These are phyloP conservation scores for Dromius quadrimaculatus DNA, from an alignment of 2,888 invertebrate genomes.

Conservation along the genomic window DNA sequence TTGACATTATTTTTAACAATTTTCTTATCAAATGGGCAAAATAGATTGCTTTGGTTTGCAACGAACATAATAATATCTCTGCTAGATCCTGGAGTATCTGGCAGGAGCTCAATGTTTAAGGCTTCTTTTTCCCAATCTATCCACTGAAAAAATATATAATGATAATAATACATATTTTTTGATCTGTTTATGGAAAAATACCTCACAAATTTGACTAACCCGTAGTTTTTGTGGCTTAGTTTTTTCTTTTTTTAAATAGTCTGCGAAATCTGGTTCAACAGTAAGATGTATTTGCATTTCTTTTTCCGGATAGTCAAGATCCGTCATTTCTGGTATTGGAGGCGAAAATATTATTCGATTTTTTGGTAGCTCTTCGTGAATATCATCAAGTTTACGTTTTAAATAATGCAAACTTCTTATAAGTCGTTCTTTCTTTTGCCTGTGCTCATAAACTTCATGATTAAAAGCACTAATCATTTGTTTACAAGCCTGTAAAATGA, in stretches of 20 bases:
- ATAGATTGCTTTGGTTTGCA: background rate
- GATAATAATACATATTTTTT: background rate
- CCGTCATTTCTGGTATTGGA: conserved; percentile 67
- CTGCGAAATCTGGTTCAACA: conserved; percentile 10
- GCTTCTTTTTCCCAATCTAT: conserved; percentile 12
- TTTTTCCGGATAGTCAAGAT: conserved; percentile 72
- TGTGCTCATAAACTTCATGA: conserved; percentile 63
- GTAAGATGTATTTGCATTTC: conserved; percentile 67
- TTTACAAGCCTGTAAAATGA: conserved; percentile 24
- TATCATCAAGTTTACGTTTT: conserved; percentile 65
- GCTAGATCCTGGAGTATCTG: conserved; percentile 12
- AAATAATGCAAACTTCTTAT: conserved; percentile 63
- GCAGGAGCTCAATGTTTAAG: conserved; percentile 2
- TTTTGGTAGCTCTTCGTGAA: conserved; percentile 73
- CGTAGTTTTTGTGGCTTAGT: background rate
- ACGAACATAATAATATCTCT: conserved; percentile 2
- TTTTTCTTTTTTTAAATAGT: background rate
- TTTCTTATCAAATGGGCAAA: conserved; percentile 10
- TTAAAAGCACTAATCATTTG: conserved; percentile 68
- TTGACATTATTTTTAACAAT: background rate
- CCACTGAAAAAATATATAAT: background rate
- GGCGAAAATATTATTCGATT: conserved; percentile 67
- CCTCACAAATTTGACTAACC: background rate
- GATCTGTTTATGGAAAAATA: no score
- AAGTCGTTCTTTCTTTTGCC: conserved; percentile 66